phyloP scores from a whole-genome alignment of 30 jellyfish, hydroid and myxozoan genomes.

The Aurelia coerulea region DNA sequence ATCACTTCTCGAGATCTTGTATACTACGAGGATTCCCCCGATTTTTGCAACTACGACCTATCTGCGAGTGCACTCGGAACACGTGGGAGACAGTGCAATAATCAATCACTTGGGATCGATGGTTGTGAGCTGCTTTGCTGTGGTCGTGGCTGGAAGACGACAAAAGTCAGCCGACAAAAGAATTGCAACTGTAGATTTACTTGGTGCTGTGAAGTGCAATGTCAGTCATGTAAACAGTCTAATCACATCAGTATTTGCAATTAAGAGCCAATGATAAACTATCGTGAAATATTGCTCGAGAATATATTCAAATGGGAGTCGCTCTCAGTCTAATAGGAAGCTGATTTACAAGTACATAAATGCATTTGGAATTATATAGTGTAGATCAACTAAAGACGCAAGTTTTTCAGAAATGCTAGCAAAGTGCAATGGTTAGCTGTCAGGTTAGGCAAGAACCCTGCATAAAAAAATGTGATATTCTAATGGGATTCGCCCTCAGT shows the following conservation, averaged over 20 bases:
- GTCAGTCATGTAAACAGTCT: slow-evolving; percentile 74
- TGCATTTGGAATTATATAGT: no score
- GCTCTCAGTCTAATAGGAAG: no score
- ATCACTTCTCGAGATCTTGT: slow-evolving; percentile 80
- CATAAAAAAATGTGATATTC: no score
- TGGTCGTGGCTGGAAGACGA: slow-evolving; percentile 88
- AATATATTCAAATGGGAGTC: background rate
- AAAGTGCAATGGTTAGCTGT: no score
- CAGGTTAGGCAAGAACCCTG: no score
- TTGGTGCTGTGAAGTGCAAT: slow-evolving; percentile 95
- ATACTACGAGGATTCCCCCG: slow-evolving; percentile 91
- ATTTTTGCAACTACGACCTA: slow-evolving; percentile 76
- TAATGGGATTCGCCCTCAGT: no score
- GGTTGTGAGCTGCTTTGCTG: slow-evolving; percentile 97
- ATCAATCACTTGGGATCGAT: slow-evolving; percentile 87
- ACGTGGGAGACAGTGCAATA: slow-evolving; percentile 90
- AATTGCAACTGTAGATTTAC: slow-evolving; percentile 87
- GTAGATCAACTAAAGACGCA: no score
- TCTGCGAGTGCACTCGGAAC: slow-evolving; percentile 89
- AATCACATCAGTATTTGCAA: slow-evolving; percentile 72
- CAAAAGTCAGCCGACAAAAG: slow-evolving; percentile 70
- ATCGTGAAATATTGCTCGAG: slow-evolving; percentile 26
- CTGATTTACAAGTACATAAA: no score
- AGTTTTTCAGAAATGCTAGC: no score
- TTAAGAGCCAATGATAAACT: background rate